phyloP scores from a whole-genome alignment of 2,888 invertebrate species.

The Nycteola revayana region DNA sequence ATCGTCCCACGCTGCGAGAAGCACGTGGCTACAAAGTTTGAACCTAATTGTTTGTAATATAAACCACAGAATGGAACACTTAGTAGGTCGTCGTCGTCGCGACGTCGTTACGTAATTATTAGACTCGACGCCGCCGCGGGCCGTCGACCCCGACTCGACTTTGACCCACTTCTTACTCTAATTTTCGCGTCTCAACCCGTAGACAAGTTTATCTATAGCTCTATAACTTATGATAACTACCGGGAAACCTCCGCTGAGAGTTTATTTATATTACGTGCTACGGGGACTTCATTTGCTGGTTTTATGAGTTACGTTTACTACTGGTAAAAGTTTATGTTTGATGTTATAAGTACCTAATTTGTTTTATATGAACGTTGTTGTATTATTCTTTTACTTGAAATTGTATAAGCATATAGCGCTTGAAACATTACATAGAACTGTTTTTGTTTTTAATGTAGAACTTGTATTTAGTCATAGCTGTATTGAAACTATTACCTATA shows the following conservation, averaged over 20 bases:
- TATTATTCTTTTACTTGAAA: too few species aligned
- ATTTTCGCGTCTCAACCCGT: slow-evolving; percentile 69
- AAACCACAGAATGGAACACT: slow-evolving; percentile 30
- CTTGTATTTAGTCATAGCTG: too few species aligned
- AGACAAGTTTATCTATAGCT: slow-evolving; percentile 54
- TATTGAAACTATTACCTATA: too few species aligned
- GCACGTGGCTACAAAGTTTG: slow-evolving; percentile 27
- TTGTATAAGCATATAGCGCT: too few species aligned
- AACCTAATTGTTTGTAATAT: slow-evolving; percentile 26
- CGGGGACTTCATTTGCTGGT: too few species aligned
- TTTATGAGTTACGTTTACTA: neutral
- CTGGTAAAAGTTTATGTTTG: neutral
- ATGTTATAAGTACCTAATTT: too few species aligned
- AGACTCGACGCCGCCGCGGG: slow-evolving; percentile 55
- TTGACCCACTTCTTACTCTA: slow-evolving; percentile 78
- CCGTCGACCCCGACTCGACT: slow-evolving; percentile 71
- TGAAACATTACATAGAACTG: too few species aligned
- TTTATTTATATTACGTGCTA: too few species aligned
- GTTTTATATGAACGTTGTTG: too few species aligned
- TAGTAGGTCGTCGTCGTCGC: slow-evolving; percentile 39
- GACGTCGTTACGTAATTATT: slow-evolving; percentile 72
- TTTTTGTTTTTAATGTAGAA: too few species aligned
- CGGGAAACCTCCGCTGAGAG: slow-evolving; percentile 1
- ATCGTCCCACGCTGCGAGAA: slow-evolving; percentile 32
- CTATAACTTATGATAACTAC: slow-evolving; percentile 37